Conservation (phyloP, 2,113 vertebrate genomes). For the Brienomyrus brachyistius region DNA sequence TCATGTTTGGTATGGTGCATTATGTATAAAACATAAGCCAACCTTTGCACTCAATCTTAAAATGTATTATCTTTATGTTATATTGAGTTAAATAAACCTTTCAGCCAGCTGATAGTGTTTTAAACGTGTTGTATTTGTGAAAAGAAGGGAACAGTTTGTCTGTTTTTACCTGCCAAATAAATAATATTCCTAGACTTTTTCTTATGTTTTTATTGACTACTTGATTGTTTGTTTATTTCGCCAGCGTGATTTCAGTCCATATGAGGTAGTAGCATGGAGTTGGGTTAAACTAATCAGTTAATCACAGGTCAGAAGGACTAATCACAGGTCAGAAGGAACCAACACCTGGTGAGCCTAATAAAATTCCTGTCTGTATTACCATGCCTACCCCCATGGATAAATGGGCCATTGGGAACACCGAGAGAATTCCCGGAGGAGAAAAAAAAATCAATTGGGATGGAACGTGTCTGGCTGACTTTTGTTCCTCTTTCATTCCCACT, state of each 20-base stretch:
- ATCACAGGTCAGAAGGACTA: neutral
- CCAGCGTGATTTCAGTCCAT: neutral
- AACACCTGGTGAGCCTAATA: neutral
- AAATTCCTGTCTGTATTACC: neutral
- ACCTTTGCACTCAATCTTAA: conserved; percentile 53
- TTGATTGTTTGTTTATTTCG: neutral
- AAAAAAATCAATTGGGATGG: neutral
- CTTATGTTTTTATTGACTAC: conserved; percentile 1
- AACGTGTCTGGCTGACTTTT: neutral
- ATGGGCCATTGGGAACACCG: neutral
- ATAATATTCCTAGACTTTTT: conserved; percentile 21
- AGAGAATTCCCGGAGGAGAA: neutral
- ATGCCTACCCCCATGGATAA: neutral
- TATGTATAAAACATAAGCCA: conserved; percentile 45
- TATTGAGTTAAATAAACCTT: conserved; percentile 55
- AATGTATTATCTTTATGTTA: conserved; percentile 48
- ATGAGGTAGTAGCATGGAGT: neutral
- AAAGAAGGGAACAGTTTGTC: neutral
- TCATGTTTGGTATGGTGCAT: conserved; percentile 48
- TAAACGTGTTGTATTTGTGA: conserved; percentile 30
- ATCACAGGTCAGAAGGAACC: neutral
- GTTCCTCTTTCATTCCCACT: neutral
- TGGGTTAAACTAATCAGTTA: neutral
- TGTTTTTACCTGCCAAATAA: conserved; percentile 28
- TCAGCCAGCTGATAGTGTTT: conserved; percentile 38